A percentile compares a stretch with the other conserved stretches of the same genome.
phyloP scores from a whole-genome alignment of 2,888 invertebrate genomes.

The Tineola bisselliella region DNA sequence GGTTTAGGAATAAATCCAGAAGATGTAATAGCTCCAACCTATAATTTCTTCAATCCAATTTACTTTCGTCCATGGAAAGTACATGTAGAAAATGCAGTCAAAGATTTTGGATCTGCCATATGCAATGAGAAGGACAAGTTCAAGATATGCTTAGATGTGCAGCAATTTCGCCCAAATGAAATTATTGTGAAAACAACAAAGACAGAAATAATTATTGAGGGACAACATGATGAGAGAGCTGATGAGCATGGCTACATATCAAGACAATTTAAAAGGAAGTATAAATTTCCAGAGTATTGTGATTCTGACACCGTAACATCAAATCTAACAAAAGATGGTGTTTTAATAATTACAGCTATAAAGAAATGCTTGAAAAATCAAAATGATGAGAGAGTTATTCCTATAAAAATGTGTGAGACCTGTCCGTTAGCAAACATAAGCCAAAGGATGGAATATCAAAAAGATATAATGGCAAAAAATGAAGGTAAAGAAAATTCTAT shows the following conservation, averaged over 20 bases:
- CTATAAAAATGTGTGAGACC: constrained; percentile 27
- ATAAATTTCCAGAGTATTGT: constrained; percentile 41
- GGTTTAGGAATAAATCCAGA: constrained; percentile 27
- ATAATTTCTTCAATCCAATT: constrained; percentile 21
- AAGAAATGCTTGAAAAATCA: constrained; percentile 20
- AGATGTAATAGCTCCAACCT: constrained; percentile 28
- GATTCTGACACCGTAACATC: constrained; percentile 30
- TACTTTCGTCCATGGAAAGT: constrained; percentile 34
- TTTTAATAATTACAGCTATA: constrained; percentile 28
- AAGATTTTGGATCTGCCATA: constrained; percentile 31
- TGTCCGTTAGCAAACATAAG: constrained; percentile 14
- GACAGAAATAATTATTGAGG: constrained; percentile 69
- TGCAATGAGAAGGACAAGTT: constrained; percentile 37
- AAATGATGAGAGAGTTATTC: constrained; percentile 28
- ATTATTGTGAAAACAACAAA: constrained; percentile 73
- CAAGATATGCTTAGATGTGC: constrained; percentile 72
- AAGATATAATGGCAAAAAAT: background rate
- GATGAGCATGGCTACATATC: constrained; percentile 57
- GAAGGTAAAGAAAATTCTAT: background rate
- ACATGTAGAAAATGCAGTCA: constrained; percentile 21
- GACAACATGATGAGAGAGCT: constrained; percentile 55
- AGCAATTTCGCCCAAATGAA: constrained; percentile 74
- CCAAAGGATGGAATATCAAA: background rate
- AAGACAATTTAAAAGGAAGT: constrained; percentile 53
- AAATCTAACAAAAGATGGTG: constrained; percentile 33